These are phyloP conservation scores for Carterocephalus palaemon DNA, from an alignment of 2,888 invertebrate species.

Conservation along the genomic window DNA sequence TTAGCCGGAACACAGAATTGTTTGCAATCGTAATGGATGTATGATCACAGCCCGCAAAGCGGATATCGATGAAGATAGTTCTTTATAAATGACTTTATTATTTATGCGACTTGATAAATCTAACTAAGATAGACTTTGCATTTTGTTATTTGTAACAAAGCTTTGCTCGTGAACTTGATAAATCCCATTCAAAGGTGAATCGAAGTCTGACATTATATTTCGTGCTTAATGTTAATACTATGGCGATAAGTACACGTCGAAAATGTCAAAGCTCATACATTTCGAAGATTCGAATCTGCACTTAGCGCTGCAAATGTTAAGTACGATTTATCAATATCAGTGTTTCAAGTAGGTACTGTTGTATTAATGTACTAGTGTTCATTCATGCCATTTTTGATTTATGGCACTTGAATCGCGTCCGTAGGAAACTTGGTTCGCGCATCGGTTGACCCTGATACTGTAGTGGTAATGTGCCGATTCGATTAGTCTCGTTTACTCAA, in stretches of 20 bases:
- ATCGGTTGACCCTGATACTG: conserved; percentile 21
- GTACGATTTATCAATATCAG: conserved; percentile 34
- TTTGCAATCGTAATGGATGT: conserved; percentile 10
- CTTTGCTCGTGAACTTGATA: conserved; percentile 25
- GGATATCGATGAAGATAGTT: conserved; percentile 22
- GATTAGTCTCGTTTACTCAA: conserved; percentile 23
- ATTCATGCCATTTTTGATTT: conserved; percentile 24
- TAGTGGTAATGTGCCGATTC: conserved; percentile 24
- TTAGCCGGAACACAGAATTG: conserved; percentile 3
- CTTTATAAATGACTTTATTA: conserved; percentile 24
- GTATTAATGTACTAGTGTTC: conserved; percentile 22
- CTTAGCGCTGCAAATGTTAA: conserved; percentile 30
- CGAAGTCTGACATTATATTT: conserved; percentile 30
- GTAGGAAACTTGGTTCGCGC: conserved; percentile 14
- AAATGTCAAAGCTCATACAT: conserved; percentile 39
- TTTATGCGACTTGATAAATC: conserved; percentile 21
- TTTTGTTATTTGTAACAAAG: conserved; percentile 21
- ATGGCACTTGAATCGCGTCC: conserved; percentile 17
- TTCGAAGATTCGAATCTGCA: conserved; percentile 31
- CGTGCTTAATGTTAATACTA: conserved; percentile 32
- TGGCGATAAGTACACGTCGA: conserved; percentile 35
- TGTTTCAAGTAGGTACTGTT: conserved; percentile 2
- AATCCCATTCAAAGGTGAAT: conserved; percentile 35
- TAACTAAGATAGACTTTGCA: conserved; percentile 17
- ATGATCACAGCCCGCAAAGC: conserved; percentile 9